Evolutionary conservation across 2,113 vertebrate species (phyloP).

Genomic region (Datnioides undecimradiatus): DNA sequence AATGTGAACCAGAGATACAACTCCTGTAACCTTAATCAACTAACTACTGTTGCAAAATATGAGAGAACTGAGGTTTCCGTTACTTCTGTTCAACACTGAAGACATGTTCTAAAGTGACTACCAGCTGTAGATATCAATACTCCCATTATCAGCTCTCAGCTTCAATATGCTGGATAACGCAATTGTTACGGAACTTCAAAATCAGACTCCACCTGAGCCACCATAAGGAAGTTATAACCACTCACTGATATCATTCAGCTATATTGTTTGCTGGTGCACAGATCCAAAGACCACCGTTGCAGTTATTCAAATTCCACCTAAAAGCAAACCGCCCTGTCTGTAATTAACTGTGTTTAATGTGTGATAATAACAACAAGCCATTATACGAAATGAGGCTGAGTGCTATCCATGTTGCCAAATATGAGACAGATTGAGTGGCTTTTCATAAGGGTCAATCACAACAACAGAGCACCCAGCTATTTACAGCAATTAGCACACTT

Average conservation of each 20-base stretch:
- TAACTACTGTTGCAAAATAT: not conserved
- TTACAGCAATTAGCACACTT: slow-evolving; percentile 69
- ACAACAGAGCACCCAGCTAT: slow-evolving; percentile 54
- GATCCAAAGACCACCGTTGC: slow-evolving; percentile 5
- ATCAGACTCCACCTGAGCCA: not conserved
- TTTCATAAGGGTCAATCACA: slow-evolving; percentile 69
- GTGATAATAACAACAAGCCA: slow-evolving; percentile 51
- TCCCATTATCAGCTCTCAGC: not conserved
- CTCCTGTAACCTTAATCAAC: not conserved
- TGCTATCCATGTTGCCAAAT: slow-evolving; percentile 42
- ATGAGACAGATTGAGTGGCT: slow-evolving; percentile 58
- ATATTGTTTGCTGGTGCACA: not conserved
- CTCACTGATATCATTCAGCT: slow-evolving; percentile 1
- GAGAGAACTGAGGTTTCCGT: not conserved
- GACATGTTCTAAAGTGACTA: not conserved
- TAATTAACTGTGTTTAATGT: slow-evolving; percentile 49
- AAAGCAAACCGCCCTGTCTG: slow-evolving; percentile 15
- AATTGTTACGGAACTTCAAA: not conserved
- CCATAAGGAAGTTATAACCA: not conserved
- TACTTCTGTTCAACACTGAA: not conserved
- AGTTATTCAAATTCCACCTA: not conserved
- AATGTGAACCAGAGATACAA: too few relatives aligned
- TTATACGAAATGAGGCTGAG: slow-evolving; percentile 34
- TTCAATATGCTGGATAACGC: not conserved
- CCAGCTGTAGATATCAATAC: not conserved